A percentile compares a stretch with the other conserved stretches of the same genome.
Evolutionary conservation across 2,888 invertebrate genomes (phyloP).

Genomic region (Zhengitettix transpicula): DNA sequence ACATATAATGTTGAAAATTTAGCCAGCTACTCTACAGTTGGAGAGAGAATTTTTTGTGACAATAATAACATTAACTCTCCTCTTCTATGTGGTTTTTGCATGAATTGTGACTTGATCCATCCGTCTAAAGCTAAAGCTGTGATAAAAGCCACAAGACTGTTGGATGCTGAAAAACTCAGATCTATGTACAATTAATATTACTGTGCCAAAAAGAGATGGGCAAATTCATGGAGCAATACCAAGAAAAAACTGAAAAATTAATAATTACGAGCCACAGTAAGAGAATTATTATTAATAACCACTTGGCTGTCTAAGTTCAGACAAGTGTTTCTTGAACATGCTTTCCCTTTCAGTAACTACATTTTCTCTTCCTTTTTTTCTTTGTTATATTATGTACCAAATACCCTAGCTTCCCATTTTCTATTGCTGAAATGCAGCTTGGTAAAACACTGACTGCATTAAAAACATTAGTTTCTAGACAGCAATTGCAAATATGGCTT

Average conservation of each 20-base stretch:
- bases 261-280: conserved; percentile 9
- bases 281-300: conserved; percentile 4
- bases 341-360: not conserved
- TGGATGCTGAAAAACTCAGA: conserved; percentile 13
- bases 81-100: too few relatives aligned
- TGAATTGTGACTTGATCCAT: conserved; percentile 1
- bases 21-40: too few relatives aligned
- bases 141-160: conserved; percentile 14
- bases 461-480: not conserved
- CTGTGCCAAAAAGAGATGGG: conserved; percentile 13
- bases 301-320: conserved; percentile 11
- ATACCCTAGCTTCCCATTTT: not conserved
- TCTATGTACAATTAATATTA: conserved; percentile 13
- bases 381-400: not conserved
- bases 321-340: conserved; percentile 9
- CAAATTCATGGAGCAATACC: conserved; percentile 7
- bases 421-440: conserved; percentile 11
- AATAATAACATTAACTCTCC: too few relatives aligned
- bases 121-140: conserved; percentile 15
- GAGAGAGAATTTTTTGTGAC: too few relatives aligned
- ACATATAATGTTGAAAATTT: too few relatives aligned
- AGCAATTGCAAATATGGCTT: not conserved
- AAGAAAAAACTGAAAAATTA: conserved; percentile 4
- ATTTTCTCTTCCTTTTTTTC: not conserved
- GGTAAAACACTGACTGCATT: conserved; percentile 7